A percentile compares a stretch with the other conserved stretches of the same genome.
Evolutionary conservation across 2,797 vertebrate species (phyloP).

Genomic region (Mareca strepera): DNA sequence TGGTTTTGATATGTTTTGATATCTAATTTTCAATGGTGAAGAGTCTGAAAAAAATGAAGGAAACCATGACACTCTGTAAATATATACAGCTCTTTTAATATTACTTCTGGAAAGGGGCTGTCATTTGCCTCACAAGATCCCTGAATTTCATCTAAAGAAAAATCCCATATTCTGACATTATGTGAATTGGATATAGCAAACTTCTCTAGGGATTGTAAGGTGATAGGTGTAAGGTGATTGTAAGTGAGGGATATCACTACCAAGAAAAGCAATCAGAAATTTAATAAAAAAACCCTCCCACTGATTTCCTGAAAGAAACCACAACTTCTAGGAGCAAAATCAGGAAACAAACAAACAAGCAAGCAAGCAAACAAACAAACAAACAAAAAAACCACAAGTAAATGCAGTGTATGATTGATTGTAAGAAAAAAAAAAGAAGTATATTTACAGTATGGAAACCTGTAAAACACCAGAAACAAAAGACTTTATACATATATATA

Average conservation of each 20-base stretch:
- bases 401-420: not conserved
- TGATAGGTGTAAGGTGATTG: not conserved
- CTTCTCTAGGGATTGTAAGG: not conserved
- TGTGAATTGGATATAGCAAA: not conserved
- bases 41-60: not conserved
- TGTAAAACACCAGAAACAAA: slow-evolving; percentile 24
- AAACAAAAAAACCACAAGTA: not conserved
- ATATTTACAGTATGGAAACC: not conserved
- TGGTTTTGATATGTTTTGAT: not conserved
- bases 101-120: not conserved
- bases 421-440: not conserved
- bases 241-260: not conserved
- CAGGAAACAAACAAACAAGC: not conserved
- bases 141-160: not conserved
- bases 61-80: not conserved
- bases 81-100: not conserved
- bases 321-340: not conserved
- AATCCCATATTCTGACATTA: not conserved
- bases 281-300: not conserved
- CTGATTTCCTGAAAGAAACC: not conserved
- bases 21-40: not conserved
- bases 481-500: not conserved
- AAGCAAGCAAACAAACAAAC: not conserved
- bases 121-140: not conserved
- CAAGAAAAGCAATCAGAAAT: not conserved